Conservation (phyloP, 2,113 vertebrate species). For the Ciconia maguari region DNA sequence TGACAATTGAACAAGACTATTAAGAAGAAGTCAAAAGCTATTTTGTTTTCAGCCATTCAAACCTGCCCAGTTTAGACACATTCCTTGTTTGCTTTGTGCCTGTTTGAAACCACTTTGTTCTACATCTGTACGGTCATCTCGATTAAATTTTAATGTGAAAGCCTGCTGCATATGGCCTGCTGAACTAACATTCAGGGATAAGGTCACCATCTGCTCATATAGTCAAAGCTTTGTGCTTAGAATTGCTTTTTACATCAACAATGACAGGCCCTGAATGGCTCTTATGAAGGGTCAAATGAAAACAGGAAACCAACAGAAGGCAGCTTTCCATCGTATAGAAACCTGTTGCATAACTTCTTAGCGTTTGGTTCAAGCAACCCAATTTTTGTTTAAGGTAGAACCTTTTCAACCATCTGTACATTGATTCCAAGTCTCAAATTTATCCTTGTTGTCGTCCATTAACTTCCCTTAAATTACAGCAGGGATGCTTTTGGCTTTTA, state of each 20-base stretch:
- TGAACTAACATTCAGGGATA: slow-evolving; percentile 8
- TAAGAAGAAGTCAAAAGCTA: not conserved
- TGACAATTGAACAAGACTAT: not conserved
- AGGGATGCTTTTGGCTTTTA: not conserved
- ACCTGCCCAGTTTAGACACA: not conserved
- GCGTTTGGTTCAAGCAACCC: not conserved
- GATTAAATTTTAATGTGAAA: slow-evolving; percentile 58
- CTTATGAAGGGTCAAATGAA: not conserved
- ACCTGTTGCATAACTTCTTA: not conserved
- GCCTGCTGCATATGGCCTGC: not conserved
- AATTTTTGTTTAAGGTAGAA: not conserved
- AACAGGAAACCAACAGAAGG: slow-evolving; percentile 25
- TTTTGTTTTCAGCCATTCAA: slow-evolving; percentile 29
- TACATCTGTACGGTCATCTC: slow-evolving; percentile 32
- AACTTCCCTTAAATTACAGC: not conserved
- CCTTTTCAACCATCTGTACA: not conserved
- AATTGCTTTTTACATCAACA: slow-evolving; percentile 35
- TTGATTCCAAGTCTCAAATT: not conserved
- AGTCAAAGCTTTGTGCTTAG: slow-evolving; percentile 27
- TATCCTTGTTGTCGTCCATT: not conserved
- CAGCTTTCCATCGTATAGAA: not conserved
- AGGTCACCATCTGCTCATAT: slow-evolving; percentile 63
- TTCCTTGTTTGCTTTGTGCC: slow-evolving; percentile 25
- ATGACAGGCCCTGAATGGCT: not conserved
- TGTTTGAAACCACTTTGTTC: slow-evolving; percentile 26